These are phyloP conservation scores for Epicauta chinensis DNA, from an alignment of 1,140 invertebrate genomes.

Conservation along the genomic window DNA sequence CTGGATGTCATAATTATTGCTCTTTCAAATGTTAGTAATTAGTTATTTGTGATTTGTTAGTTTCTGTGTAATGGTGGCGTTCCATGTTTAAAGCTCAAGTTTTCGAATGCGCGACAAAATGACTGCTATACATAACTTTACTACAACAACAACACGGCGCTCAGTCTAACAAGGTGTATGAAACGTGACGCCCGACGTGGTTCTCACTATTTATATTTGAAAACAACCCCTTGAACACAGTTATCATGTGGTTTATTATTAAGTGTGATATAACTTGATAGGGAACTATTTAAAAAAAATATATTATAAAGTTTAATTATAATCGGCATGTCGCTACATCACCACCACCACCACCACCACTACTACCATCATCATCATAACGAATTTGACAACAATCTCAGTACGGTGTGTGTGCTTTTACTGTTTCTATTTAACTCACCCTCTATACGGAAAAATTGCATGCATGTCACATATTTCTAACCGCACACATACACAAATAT, in stretches of 20 bases:
- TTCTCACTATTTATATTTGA: not conserved
- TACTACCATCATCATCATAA: not conserved
- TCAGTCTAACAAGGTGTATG: slow-evolving; percentile 17
- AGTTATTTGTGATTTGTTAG: too few species aligned
- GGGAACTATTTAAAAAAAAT: not conserved
- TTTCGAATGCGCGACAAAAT: slow-evolving; percentile 17
- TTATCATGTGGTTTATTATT: slow-evolving; percentile 12
- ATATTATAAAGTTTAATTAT: too few species aligned
- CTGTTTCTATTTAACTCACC: too few species aligned
- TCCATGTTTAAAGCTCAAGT: slow-evolving; percentile 14
- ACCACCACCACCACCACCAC: too few species aligned
- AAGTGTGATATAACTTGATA: slow-evolving; percentile 15
- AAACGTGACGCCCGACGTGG: slow-evolving; percentile 11
- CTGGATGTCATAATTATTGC: too few species aligned
- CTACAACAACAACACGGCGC: slow-evolving; percentile 6
- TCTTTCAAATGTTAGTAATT: too few species aligned
- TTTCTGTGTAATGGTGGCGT: slow-evolving; percentile 1
- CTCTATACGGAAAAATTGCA: too few species aligned
- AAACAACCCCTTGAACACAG: too few species aligned
- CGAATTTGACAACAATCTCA: slow-evolving; percentile 14
- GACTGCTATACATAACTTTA: slow-evolving; percentile 16
- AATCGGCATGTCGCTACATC: slow-evolving; percentile 5
- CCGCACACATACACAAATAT: too few species aligned
- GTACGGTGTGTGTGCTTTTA: slow-evolving; percentile 8
- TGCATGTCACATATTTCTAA: too few species aligned